A percentile compares a stretch with the other conserved stretches of the same genome.
These are phyloP conservation scores for Fundulus diaphanus DNA, from an alignment of 2,797 vertebrate genomes.

Conservation along the genomic window DNA sequence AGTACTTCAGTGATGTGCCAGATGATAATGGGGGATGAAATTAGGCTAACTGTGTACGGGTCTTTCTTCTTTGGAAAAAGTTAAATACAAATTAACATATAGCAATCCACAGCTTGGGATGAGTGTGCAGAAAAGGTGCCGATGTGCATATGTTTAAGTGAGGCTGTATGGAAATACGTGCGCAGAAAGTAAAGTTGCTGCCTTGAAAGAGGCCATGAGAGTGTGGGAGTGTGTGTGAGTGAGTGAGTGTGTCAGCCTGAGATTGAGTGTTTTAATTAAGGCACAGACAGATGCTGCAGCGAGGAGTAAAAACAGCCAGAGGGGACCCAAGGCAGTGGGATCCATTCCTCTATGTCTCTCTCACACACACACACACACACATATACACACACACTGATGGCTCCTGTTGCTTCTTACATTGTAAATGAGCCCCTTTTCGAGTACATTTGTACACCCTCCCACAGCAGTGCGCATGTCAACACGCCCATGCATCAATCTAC, in stretches of 20 bases:
- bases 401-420: constrained; percentile 57
- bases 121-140: constrained; percentile 23
- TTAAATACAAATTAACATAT: constrained; percentile 41
- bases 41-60: not conserved
- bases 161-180: constrained; percentile 56
- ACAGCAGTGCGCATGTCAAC: constrained; percentile 39
- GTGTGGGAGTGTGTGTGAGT: constrained; percentile 43
- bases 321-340: constrained; percentile 68
- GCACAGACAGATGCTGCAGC: constrained; percentile 76
- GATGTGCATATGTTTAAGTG: constrained; percentile 19
- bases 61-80: constrained; percentile 19
- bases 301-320: constrained; percentile 78
- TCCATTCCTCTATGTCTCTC: constrained; percentile 50
- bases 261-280: constrained; percentile 83
- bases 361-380: constrained; percentile 24
- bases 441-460: constrained; percentile 52
- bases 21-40: constrained; percentile 2
- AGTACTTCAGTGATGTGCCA: constrained; percentile 5
- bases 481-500: constrained; percentile 74
- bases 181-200: constrained; percentile 62
- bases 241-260: constrained; percentile 61
- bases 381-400: constrained; percentile 27
- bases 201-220: constrained; percentile 51
- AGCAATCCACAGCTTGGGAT: constrained; percentile 29
- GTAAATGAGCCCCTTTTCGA: constrained; percentile 53